Base-by-base conservation (phyloP, 2,888 invertebrate genomes). In the Limnephilus marmoratus region DNA sequence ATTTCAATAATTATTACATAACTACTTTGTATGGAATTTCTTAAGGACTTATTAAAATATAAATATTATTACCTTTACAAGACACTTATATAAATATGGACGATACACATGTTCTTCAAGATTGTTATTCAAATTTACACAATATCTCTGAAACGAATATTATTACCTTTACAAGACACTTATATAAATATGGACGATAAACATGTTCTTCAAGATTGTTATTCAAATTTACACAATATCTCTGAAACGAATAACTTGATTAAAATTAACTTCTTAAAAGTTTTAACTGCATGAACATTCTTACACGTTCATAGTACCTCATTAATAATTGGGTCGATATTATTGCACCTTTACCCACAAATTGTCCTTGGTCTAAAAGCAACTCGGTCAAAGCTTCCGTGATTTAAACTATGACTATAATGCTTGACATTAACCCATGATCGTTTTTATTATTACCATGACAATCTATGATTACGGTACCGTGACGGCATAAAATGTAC, bases 291-390 rank as follows among this genome's bases (percentile, higher is more conserved):
- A 24, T 68, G 68, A 68, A 68, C 68, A 68, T 68, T 68, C 7
- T 68, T 24, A 24, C n/a, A 68, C 68, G 9, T 68, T 68, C 68
- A 5, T 68, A 68, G 68, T 68, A 68, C 68, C 68, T 68, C 68
- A n/a, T 68, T 68, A 68, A n/a, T 68, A 68, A 68, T 86, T 29
- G 88, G 88, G 88, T 88, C 68, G 15, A 88, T 80, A 37, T 68
- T 88, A 88, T 88, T 88, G 88, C 88, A 88, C 88, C 88, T 34
- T 88, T 88, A 88, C 53, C 80, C 80, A 88, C 41, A 37, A 41
- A 34, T 24, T 31, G 18, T 31, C 2, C 68, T 15, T 11, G 31
- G 53, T 9, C 68, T 24, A 45, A 37, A n/a, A 86, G 24, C 24
- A n/a, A n/a, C 41, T 29, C 49, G 24, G 29, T 45, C 37, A 15